Conservation (phyloP, 2,113 vertebrate species). For the Panthera leo region DNA sequence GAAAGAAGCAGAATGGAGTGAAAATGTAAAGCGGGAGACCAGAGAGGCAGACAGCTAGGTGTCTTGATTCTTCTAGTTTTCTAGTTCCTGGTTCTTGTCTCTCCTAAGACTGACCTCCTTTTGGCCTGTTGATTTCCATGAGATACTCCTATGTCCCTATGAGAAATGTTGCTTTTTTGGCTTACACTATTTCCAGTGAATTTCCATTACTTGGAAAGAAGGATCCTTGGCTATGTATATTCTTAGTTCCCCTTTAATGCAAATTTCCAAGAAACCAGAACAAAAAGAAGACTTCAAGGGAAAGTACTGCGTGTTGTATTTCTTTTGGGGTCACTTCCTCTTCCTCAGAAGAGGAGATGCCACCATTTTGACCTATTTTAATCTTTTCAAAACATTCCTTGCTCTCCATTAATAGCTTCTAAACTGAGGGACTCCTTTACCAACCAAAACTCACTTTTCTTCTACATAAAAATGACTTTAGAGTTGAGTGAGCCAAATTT, state of each 20-base stretch:
- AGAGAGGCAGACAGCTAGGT: not conserved
- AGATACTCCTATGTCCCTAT: not conserved
- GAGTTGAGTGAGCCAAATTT: constrained; percentile 73
- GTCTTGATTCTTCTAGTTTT: not conserved
- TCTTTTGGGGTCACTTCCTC: not conserved
- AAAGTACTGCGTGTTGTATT: not conserved
- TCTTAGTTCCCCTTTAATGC: not conserved
- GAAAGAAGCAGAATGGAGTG: not conserved
- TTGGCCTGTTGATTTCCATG: not conserved
- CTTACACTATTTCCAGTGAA: not conserved
- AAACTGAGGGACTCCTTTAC: not conserved
- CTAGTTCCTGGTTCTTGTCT: not conserved
- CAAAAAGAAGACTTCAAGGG: not conserved
- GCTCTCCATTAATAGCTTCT: not conserved
- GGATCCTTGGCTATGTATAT: not conserved
- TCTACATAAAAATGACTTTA: constrained; percentile 43
- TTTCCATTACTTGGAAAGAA: constrained; percentile 1
- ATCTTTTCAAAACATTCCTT: not conserved
- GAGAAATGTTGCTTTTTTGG: not conserved
- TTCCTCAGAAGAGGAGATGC: not conserved
- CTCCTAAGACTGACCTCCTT: not conserved
- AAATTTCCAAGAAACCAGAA: not conserved
- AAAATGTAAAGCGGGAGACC: not conserved
- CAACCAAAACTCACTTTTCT: constrained; percentile 10
- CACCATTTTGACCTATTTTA: not conserved